These are phyloP conservation scores for Sinohyriopsis cumingii DNA, from an alignment of 2,888 invertebrate species.

Conservation along the genomic window DNA sequence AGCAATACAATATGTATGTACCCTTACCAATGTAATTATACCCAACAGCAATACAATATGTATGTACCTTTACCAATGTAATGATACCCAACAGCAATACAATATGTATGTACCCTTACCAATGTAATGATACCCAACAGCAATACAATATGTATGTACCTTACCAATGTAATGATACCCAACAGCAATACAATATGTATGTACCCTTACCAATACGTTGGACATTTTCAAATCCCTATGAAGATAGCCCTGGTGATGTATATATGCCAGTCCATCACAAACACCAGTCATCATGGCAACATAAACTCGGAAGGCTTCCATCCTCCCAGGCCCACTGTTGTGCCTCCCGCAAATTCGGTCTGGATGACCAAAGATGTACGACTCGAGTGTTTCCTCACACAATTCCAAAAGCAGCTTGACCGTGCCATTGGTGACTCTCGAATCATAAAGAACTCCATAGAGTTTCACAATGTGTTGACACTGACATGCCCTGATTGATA, in stretches of 20 bases:
- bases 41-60: too few species aligned
- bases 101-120: too few species aligned
- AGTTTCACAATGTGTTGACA: conserved; percentile 58
- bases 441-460: conserved; percentile 47
- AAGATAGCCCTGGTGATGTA: conserved; percentile 52
- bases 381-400: conserved; percentile 32
- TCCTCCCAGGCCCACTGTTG: conserved; percentile 3
- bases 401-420: conserved; percentile 32
- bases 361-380: conserved; percentile 17
- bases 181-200: too few species aligned
- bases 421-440: background rate
- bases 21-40: conserved; percentile 33
- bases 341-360: conserved; percentile 13
- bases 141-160: background rate
- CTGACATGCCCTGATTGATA: conserved; percentile 44
- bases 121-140: too few species aligned
- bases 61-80: conserved; percentile 47
- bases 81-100: too few species aligned
- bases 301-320: conserved; percentile 45
- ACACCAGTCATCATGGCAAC: conserved; percentile 47
- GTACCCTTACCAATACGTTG: conserved; percentile 58
- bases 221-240: conserved; percentile 66
- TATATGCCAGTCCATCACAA: conserved; percentile 49
- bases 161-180: conserved; percentile 53
- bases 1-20: too few species aligned